A percentile compares a stretch with the other conserved stretches of the same genome.
phyloP scores from a whole-genome alignment of 2,888 invertebrate species.

The Tribolium freemani region DNA sequence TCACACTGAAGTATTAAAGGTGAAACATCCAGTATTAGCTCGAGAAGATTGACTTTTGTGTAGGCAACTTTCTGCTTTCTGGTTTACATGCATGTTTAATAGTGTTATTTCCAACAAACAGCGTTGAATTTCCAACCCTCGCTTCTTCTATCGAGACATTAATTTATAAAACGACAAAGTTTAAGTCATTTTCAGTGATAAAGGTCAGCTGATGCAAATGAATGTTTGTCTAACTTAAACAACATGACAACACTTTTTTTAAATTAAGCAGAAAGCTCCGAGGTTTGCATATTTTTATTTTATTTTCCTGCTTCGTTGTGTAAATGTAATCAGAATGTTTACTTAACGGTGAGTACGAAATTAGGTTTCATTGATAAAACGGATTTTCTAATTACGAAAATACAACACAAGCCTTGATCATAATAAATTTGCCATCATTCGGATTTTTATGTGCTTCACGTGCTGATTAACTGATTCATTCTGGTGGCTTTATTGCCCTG shows the following conservation, averaged over 20 bases:
- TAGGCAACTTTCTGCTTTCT: slow-evolving; percentile 8
- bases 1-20: slow-evolving; percentile 11
- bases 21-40: slow-evolving; percentile 17
- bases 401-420: neutral
- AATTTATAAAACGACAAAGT: neutral
- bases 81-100: slow-evolving; percentile 13
- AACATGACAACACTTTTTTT: neutral
- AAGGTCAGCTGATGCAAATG: neutral
- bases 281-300: neutral
- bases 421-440: neutral
- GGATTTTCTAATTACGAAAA: neutral
- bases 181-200: neutral
- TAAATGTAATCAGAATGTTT: neutral
- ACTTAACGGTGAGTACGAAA: neutral
- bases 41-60: slow-evolving; percentile 6
- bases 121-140: neutral
- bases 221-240: neutral
- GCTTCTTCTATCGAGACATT: neutral
- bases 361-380: neutral
- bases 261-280: neutral
- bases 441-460: neutral
- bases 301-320: neutral
- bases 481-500: neutral
- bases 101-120: neutral
- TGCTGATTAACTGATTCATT: neutral